Conservation (phyloP, 2,113 vertebrate genomes). For the Odocoileus hemionus region DNA sequence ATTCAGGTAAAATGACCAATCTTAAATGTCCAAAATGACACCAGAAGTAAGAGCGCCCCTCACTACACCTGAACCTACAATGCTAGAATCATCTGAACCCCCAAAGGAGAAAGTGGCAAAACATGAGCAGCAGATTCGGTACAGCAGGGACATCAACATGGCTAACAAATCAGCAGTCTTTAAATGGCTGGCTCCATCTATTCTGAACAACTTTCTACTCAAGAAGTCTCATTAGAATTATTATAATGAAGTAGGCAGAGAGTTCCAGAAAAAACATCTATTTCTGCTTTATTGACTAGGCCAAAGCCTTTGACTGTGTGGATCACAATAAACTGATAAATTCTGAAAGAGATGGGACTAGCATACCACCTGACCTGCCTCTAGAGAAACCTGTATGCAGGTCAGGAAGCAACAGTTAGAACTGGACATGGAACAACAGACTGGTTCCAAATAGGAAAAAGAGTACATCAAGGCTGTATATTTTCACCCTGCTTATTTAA, state of each 20-base stretch:
- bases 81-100: not conserved
- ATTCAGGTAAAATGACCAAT: conserved; percentile 84
- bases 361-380: not conserved
- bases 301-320: not conserved
- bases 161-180: conserved; percentile 89
- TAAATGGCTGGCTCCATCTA: conserved; percentile 88
- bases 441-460: not conserved
- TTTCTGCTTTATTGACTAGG: not conserved
- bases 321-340: not conserved
- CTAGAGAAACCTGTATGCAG: not conserved
- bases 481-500: not conserved
- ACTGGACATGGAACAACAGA: not conserved
- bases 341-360: not conserved
- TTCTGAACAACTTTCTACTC: conserved; percentile 77
- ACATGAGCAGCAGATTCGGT: conserved; percentile 88
- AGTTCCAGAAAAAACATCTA: not conserved
- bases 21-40: conserved; percentile 72
- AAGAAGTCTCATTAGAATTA: conserved; percentile 83
- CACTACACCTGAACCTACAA: conserved; percentile 84
- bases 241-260: conserved; percentile 75
- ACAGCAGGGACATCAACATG: conserved; percentile 91
- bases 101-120: conserved; percentile 91
- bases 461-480: too few species aligned
- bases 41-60: conserved; percentile 77
- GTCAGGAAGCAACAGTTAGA: not conserved